Conservation (phyloP, 2,797 vertebrate species). For the Coregonus sp. region DNA sequence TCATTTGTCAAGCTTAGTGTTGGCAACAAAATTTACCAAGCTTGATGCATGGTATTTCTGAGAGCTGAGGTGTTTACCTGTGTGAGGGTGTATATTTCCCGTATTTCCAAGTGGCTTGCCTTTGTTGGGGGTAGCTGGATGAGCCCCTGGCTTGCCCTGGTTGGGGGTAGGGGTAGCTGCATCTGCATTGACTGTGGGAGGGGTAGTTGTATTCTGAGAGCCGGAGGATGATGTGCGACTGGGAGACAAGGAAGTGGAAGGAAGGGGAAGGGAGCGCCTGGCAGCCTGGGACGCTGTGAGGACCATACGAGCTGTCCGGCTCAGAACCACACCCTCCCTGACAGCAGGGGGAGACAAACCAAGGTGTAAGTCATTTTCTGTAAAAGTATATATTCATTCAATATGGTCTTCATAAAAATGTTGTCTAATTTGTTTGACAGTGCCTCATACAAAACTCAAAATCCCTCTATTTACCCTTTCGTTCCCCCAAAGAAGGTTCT, state of each 20-base stretch:
- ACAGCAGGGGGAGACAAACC: conserved; percentile 9
- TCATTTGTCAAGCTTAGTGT: neutral
- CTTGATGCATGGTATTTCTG: too few relatives aligned
- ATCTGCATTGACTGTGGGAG: neutral
- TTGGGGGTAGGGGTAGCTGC: neutral
- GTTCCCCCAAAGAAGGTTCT: conserved; percentile 51
- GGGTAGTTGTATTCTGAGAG: neutral
- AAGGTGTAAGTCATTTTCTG: neutral
- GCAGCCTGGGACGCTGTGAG: conserved; percentile 53
- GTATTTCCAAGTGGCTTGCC: neutral
- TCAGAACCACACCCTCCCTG: conserved; percentile 49
- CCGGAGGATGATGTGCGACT: conserved; percentile 16
- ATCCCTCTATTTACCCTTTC: conserved; percentile 28
- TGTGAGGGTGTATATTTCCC: neutral
- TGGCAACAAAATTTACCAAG: too few relatives aligned
- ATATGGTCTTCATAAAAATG: neutral
- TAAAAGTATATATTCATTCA: neutral
- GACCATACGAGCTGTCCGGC: conserved; percentile 71
- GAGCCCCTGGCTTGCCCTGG: conserved; percentile 13
- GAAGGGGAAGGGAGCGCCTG: conserved; percentile 18
- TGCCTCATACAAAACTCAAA: neutral
- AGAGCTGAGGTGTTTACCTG: conserved; percentile 12
- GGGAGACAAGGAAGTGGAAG: conserved; percentile 8
- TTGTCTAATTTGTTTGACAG: neutral
- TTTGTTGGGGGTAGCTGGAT: conserved; percentile 5